A percentile compares a stretch with the other conserved stretches of the same genome.
Conservation (phyloP, 2,113 vertebrate species). For the Probosciger aterrimus region DNA sequence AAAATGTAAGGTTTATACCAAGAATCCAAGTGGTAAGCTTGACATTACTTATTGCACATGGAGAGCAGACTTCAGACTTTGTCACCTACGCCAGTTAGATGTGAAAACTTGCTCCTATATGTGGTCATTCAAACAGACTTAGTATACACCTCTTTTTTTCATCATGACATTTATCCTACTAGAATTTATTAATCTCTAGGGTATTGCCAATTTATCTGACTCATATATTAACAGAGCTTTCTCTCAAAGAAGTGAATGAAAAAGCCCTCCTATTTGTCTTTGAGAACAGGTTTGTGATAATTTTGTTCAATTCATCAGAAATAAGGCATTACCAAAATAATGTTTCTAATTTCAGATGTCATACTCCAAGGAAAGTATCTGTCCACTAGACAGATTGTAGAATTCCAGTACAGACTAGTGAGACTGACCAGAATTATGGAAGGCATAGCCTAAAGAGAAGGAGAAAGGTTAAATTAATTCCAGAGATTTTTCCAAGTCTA, state of each 20-base stretch:
- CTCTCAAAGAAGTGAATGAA: neutral
- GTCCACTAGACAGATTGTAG: neutral
- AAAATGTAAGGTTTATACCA: neutral
- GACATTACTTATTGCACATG: neutral
- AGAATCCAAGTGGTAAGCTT: neutral
- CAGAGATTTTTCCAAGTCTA: neutral
- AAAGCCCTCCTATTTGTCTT: neutral
- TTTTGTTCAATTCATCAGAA: neutral
- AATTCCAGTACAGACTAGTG: neutral
- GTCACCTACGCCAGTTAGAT: neutral
- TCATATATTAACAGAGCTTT: neutral
- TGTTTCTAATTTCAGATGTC: neutral
- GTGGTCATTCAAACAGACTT: neutral
- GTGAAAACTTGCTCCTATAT: neutral
- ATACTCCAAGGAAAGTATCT: neutral
- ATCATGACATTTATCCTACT: neutral
- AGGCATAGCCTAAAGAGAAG: neutral
- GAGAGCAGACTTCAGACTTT: neutral
- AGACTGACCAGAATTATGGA: neutral
- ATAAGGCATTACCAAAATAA: neutral
- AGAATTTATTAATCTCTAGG: neutral
- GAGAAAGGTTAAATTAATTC: neutral
- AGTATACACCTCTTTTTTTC: neutral
- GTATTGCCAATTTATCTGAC: neutral
- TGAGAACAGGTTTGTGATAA: neutral